phyloP scores from a whole-genome alignment of 2,113 vertebrate genomes.

The Daubentonia madagascariensis region DNA sequence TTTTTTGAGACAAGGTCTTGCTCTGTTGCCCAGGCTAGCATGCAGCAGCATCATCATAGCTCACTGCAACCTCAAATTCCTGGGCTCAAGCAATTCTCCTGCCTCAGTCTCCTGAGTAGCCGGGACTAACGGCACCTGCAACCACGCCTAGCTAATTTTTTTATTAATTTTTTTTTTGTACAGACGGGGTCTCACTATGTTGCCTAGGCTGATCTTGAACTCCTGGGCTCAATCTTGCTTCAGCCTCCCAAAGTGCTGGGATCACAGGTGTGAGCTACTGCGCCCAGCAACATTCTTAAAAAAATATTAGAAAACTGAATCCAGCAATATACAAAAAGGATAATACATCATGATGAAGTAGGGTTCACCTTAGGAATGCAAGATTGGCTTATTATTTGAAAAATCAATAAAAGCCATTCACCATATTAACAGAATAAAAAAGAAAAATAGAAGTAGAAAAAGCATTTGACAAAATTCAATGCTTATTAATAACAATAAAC shows the following conservation, averaged over 20 bases:
- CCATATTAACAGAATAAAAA: neutral
- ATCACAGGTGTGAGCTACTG: neutral
- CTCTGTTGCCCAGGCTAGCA: neutral
- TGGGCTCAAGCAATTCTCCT: neutral
- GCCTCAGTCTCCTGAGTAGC: neutral
- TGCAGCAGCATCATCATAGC: neutral
- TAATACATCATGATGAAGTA: neutral
- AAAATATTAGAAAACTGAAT: conserved; percentile 18
- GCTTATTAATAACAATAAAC: neutral
- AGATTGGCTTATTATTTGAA: neutral
- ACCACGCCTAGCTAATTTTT: too few species aligned
- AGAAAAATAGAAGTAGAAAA: neutral
- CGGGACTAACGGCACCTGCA: too few species aligned
- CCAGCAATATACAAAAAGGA: neutral
- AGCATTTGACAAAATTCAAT: neutral
- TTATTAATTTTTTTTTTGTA: too few species aligned
- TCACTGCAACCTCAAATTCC: neutral
- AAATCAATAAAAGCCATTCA: neutral
- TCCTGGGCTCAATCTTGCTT: neutral
- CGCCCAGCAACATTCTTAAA: neutral
- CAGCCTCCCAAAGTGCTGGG: neutral
- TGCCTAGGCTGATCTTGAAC: neutral
- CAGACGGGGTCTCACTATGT: too few species aligned
- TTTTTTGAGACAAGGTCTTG: neutral
- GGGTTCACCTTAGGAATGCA: neutral